These are phyloP conservation scores for Pongo pygmaeus DNA, from an alignment of 2,113 vertebrate genomes.

Conservation along the genomic window DNA sequence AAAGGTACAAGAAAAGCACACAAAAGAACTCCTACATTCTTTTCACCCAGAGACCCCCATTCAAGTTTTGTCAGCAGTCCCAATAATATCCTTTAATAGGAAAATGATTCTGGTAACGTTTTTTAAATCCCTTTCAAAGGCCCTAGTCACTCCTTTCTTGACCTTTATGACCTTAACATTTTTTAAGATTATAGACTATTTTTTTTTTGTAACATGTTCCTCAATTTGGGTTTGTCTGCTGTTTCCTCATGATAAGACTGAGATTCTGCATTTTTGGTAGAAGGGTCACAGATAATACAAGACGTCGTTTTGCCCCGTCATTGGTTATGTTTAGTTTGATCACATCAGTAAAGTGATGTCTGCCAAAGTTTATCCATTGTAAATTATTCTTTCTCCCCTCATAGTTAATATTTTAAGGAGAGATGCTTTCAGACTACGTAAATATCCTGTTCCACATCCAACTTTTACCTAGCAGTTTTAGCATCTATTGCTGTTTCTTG, in stretches of 20 bases:
- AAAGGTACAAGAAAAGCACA: neutral
- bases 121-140: neutral
- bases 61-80: neutral
- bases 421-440: neutral
- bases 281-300: neutral
- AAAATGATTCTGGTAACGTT: neutral
- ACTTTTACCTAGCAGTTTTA: neutral
- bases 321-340: neutral
- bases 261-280: neutral
- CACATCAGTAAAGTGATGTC: neutral
- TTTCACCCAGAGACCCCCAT: neutral
- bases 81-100: neutral
- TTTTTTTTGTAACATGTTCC: neutral
- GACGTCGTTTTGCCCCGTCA: neutral
- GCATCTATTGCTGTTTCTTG: neutral
- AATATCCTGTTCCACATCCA: neutral
- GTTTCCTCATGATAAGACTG: neutral
- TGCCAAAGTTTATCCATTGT: neutral
- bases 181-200: neutral
- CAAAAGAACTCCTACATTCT: neutral
- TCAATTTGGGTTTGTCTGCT: neutral
- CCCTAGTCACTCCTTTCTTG: neutral
- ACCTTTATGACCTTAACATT: neutral
- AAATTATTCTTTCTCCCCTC: neutral
- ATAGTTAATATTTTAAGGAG: constrained; percentile 8